Base-by-base conservation (phyloP, 1,140 invertebrate species). In the Macrostomum lignano region DNA sequence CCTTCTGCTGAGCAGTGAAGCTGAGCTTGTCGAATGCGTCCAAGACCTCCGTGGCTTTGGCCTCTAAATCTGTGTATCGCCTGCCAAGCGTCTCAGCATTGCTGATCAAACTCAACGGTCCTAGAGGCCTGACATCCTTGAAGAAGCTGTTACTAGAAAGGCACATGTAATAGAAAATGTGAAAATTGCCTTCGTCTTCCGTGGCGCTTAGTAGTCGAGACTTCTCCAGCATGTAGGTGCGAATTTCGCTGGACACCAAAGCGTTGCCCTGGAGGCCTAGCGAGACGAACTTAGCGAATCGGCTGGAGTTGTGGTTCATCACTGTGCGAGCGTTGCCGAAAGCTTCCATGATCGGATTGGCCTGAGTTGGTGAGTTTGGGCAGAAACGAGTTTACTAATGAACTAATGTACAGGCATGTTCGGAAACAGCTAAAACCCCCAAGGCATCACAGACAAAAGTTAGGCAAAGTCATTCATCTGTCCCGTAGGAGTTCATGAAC, bases 291-390 rank as follows among this genome's bases (percentile, higher is more conserved):
- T 88, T 88, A 29, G 81, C 81, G 60, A 91, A 91, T 37, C 84
- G 65, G 21, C 82, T 93, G 1, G 84, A 94, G 54, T 96, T 96
- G 53, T 96, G 86, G 52, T 98, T 98, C 35, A 84, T 65, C 29
- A 94, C 79, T 1, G 88, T 98, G 60, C 96, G 94, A 3, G 88
- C 86, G 61, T 96, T 96, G 36, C 88, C 88, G 61, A 96, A 96
- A 3, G 88, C 86, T 48, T 77, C 74, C 71, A 78, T 74, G 35
- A 77, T 67, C 1, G 11, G 4, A 4, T 32, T 31, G n/a, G 34
- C 11, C 34, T 35, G 7, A 35, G 34, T 5, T 11, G 20, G 5
- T 5, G 20, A 31, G 14, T 3, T 7, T n/a, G 14, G 4, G 21
- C 49, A 71, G 20, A 21, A 33, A 37, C 21, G 14, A 15, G 25